These are phyloP conservation scores for Diplogasteroides magnus DNA, from an alignment of 1,140 invertebrate genomes.

Conservation along the genomic window DNA sequence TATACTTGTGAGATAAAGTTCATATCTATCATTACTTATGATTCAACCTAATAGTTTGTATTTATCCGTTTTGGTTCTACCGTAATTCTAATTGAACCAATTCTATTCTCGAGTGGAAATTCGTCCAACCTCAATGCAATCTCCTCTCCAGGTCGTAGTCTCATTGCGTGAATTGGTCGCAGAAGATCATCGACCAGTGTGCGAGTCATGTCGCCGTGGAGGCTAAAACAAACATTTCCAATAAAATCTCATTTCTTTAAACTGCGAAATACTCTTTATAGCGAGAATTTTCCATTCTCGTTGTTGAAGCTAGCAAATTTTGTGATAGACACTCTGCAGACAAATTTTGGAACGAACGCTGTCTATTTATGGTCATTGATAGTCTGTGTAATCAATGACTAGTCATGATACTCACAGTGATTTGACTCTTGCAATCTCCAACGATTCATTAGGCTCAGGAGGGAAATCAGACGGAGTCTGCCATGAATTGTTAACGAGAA, in stretches of 20 bases:
- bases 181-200: slow-evolving; percentile 28
- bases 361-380: slow-evolving; percentile 6
- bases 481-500: slow-evolving; percentile 39
- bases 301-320: slow-evolving; percentile 1
- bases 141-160: slow-evolving; percentile 38
- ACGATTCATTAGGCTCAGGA: slow-evolving; percentile 10
- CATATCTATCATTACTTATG: no score
- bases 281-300: slow-evolving; percentile 8
- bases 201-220: slow-evolving; percentile 18
- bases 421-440: slow-evolving; percentile 25
- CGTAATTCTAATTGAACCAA: no score
- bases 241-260: not conserved
- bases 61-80: no score
- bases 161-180: slow-evolving; percentile 19
- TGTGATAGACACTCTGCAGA: slow-evolving; percentile 31
- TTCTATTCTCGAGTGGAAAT: no score
- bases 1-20: no score
- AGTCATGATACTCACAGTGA: slow-evolving; percentile 30
- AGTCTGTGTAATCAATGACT: not conserved
- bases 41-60: no score
- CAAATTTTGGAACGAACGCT: slow-evolving; percentile 29
- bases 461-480: slow-evolving; percentile 26
- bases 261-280: not conserved
- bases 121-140: slow-evolving; percentile 37
- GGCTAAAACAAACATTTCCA: slow-evolving; percentile 16